These are phyloP conservation scores for Melolontha melolontha DNA, from an alignment of 2,888 invertebrate species.

Conservation along the genomic window DNA sequence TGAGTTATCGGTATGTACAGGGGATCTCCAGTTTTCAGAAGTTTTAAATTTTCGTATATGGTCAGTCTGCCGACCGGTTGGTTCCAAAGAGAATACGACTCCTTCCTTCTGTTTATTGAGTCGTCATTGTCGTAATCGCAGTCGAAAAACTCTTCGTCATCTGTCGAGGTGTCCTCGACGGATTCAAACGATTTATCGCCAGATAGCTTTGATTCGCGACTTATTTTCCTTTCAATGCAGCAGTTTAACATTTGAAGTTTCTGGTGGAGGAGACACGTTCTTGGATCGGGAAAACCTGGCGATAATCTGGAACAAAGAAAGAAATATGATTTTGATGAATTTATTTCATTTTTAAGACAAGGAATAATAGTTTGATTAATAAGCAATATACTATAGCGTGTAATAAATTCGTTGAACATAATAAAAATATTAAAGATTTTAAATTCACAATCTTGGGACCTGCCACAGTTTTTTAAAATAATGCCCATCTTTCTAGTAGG, in stretches of 20 bases:
- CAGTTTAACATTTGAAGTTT: constrained; percentile 91
- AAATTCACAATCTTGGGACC: too few relatives aligned
- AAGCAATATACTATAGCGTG: too few relatives aligned
- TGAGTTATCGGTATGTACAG: constrained; percentile 87
- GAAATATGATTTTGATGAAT: constrained; percentile 33
- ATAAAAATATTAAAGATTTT: too few relatives aligned
- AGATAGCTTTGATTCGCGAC: constrained; percentile 65
- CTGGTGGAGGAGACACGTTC: constrained; percentile 92
- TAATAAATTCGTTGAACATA: too few relatives aligned
- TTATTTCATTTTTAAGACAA: too few relatives aligned
- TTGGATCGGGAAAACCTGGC: constrained; percentile 86
- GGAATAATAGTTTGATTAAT: too few relatives aligned
- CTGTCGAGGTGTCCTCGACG: constrained; percentile 53
- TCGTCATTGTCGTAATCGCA: constrained; percentile 71
- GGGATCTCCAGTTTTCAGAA: constrained; percentile 77
- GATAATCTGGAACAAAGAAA: constrained; percentile 75
- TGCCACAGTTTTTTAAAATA: too few relatives aligned
- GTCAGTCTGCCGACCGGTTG: constrained; percentile 75
- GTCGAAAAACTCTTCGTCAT: constrained; percentile 86
- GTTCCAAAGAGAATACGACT: constrained; percentile 69
- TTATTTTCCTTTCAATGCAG: constrained; percentile 76
- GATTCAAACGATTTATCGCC: constrained; percentile 64
- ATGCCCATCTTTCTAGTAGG: too few relatives aligned
- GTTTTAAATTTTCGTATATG: constrained; percentile 74
- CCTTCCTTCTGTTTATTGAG: constrained; percentile 60